Evolutionary conservation across 2,113 vertebrate genomes (phyloP), one percentile per base, ranked within the genome.

Genomic region (Vicugna pacos): DNA sequence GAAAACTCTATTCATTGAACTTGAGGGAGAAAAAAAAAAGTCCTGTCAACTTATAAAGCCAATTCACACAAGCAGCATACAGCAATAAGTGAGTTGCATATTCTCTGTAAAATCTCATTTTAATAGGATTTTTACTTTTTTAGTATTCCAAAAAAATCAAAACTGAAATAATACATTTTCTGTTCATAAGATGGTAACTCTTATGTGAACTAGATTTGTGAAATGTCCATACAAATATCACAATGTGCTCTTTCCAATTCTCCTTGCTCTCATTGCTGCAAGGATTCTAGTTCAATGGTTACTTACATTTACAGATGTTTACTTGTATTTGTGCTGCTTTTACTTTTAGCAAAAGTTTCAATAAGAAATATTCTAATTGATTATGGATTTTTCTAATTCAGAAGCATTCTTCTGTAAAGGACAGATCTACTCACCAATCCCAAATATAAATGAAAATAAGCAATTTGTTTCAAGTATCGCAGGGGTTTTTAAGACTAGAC

Each of bases 1-100:
- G 30, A 94, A 92, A 88, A 84, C 9, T 35, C 19, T 72, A 96
- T 96, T 95, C 38, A 60, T 17, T 96, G 58, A 95, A 93, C 73
- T 92, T 92, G 19, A 22, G 3, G 11, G 30, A 6, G 54, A 9
- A 46, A 65, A 0, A 50, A 82, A 93, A 85, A 77, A 92, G 2
- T 2, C 11, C 28, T 92, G 93, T 93, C 88, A 91, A 52, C 16
- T 92, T 95, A 84, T 54, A 92, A 94, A 96, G 22, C 93, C 67
- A 92, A 35, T 52, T 86, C 65, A 89, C 22, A 72, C 9, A 72
- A 88, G 75, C 4, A 64, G 16, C n/a, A 54, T 26, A 73, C 22
- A 86, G 65, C 48, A 93, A 79, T 85, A 89, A 77, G 86, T 60
- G 46, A 85, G 13, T 46, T 82, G 1, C 17, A 35, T 56, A 5